These are phyloP conservation scores for Platysternon megacephalum DNA, from an alignment of 2,113 vertebrate species.

Conservation along the genomic window DNA sequence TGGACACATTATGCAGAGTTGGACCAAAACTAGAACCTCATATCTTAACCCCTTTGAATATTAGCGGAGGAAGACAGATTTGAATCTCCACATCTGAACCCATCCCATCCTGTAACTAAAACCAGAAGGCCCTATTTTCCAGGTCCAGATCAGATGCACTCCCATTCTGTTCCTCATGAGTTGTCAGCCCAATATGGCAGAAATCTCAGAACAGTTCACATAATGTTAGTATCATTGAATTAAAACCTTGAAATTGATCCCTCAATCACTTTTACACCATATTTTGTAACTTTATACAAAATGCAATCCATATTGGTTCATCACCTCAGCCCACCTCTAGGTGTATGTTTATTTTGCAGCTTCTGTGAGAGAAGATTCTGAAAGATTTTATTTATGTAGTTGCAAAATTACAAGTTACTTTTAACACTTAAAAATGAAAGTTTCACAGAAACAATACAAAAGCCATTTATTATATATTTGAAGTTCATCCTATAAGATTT, in stretches of 20 bases:
- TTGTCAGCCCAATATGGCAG: neutral
- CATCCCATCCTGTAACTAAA: neutral
- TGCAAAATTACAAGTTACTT: neutral
- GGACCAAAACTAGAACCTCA: neutral
- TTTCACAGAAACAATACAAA: neutral
- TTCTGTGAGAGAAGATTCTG: neutral
- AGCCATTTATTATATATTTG: neutral
- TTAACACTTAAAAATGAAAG: neutral
- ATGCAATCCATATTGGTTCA: neutral
- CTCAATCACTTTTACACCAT: neutral
- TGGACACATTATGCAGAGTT: neutral
- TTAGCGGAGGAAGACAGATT: neutral
- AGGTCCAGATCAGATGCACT: neutral
- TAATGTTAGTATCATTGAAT: neutral
- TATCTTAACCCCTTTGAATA: constrained; percentile 32
- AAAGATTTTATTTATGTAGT: neutral
- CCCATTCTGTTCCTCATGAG: neutral
- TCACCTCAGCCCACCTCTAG: neutral
- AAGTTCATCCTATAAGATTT: neutral
- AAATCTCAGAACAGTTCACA: neutral
- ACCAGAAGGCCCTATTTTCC: neutral
- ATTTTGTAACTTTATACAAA: neutral
- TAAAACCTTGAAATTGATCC: neutral
- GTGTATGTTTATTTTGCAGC: neutral
- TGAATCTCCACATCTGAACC: neutral